Conservation (phyloP, 2,888 invertebrate genomes). For the Protodeltote pygarga region DNA sequence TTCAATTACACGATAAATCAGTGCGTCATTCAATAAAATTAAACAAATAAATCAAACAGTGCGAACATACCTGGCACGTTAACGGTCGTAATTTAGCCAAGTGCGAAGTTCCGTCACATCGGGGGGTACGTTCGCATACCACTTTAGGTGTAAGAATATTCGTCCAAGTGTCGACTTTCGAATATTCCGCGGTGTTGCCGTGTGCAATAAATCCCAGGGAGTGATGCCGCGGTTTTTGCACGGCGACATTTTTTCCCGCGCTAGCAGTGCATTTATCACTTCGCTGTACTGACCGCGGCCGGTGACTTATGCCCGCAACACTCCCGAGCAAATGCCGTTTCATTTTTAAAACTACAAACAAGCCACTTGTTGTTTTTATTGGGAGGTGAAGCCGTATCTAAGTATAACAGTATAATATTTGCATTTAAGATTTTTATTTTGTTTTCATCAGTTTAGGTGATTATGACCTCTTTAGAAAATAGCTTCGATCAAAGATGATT, state of each 20-base stretch:
- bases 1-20: constrained; percentile 46
- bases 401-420: constrained; percentile 8
- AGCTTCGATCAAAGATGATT: too few relatives aligned
- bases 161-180: constrained; percentile 69
- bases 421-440: constrained; percentile 22
- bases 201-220: constrained; percentile 81
- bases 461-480: neutral
- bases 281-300: constrained; percentile 52
- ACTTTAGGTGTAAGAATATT: constrained; percentile 78
- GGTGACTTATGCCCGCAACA: constrained; percentile 76
- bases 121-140: constrained; percentile 80
- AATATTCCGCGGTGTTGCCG: constrained; percentile 78
- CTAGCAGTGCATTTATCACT: constrained; percentile 81
- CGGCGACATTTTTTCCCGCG: constrained; percentile 86
- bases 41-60: constrained; percentile 50
- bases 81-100: constrained; percentile 82
- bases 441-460: constrained; percentile 17
- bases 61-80: constrained; percentile 59
- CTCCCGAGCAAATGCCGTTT: constrained; percentile 53
- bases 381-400: constrained; percentile 19
- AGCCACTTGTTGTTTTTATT: constrained; percentile 50
- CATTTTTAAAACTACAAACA: constrained; percentile 57
- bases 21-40: constrained; percentile 49
- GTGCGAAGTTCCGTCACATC: constrained; percentile 85
- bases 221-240: constrained; percentile 82